Evolutionary conservation across 2,888 invertebrate genomes (phyloP).

Genomic region (Harpalus rufipes): DNA sequence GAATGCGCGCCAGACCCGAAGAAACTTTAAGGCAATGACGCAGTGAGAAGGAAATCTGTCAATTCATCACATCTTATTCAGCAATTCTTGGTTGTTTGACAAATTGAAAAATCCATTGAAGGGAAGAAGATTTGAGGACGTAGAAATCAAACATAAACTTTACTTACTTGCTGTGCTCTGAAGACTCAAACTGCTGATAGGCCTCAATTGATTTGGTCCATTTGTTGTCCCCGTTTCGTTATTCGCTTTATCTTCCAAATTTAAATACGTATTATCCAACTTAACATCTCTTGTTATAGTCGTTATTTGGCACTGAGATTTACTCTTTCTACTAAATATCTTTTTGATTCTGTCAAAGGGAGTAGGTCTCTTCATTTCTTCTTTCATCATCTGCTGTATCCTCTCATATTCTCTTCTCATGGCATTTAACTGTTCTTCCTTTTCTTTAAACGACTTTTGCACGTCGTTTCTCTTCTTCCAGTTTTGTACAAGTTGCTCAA

Average conservation of each 20-base stretch:
- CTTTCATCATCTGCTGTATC: conserved; percentile 88
- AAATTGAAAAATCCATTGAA: too few species aligned
- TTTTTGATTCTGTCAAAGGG: conserved; percentile 89
- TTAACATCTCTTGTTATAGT: conserved; percentile 69
- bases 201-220: conserved; percentile 76
- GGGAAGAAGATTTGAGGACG: too few species aligned
- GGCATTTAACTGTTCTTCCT: conserved; percentile 88
- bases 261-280: conserved; percentile 63
- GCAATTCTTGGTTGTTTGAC: too few species aligned
- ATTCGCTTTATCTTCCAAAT: conserved; percentile 52
- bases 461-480: conserved; percentile 94
- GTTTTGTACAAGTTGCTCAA: conserved; percentile 90
- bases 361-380: conserved; percentile 86
- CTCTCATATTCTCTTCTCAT: conserved; percentile 91
- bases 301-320: conserved; percentile 71
- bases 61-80: too few species aligned
- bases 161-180: conserved; percentile 83
- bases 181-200: conserved; percentile 84
- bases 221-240: conserved; percentile 22
- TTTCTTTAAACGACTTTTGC: conserved; percentile 90
- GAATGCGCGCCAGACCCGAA: too few species aligned
- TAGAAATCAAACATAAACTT: too few species aligned
- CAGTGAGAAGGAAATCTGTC: too few species aligned
- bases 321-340: conserved; percentile 83
- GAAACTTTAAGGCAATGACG: too few species aligned